Evolutionary conservation across 2,797 vertebrate genomes (phyloP).

Genomic region (Liparis tanakae): DNA sequence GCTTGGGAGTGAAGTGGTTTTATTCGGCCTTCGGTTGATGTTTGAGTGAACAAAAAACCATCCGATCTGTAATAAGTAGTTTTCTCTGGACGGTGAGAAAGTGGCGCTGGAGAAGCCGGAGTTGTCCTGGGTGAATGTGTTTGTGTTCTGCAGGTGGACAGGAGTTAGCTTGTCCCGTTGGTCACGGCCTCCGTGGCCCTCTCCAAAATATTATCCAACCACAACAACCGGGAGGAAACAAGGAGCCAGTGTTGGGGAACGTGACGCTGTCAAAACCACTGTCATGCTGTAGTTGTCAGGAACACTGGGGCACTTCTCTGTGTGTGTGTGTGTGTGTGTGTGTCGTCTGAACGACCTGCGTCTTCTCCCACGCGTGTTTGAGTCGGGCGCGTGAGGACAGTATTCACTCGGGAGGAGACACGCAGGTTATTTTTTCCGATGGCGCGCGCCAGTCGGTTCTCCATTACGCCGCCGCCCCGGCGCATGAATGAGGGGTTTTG

Average conservation of each 20-base stretch:
- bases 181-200: conserved; percentile 26
- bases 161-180: conserved; percentile 54
- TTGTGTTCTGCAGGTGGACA: conserved; percentile 61
- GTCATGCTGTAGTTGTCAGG: conserved; percentile 55
- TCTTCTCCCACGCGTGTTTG: conserved; percentile 25
- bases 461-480: conserved; percentile 53
- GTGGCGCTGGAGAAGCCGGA: background rate
- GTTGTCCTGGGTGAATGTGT: conserved; percentile 5
- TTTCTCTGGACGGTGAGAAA: background rate
- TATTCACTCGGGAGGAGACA: conserved; percentile 39
- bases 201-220: conserved; percentile 66
- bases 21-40: background rate
- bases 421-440: conserved; percentile 63
- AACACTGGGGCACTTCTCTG: conserved; percentile 53
- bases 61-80: too few species aligned
- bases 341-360: conserved; percentile 41
- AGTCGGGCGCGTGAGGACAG: conserved; percentile 29
- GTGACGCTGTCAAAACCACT: conserved; percentile 61
- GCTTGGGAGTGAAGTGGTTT: background rate
- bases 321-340: conserved; percentile 19
- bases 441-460: conserved; percentile 60
- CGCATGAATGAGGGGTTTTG: conserved; percentile 79
- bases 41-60: background rate
- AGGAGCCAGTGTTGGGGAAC: conserved; percentile 66
- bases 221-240: conserved; percentile 68